These are phyloP conservation scores for Andrena chrysosceles DNA, from an alignment of 2,888 invertebrate species.

Conservation along the genomic window DNA sequence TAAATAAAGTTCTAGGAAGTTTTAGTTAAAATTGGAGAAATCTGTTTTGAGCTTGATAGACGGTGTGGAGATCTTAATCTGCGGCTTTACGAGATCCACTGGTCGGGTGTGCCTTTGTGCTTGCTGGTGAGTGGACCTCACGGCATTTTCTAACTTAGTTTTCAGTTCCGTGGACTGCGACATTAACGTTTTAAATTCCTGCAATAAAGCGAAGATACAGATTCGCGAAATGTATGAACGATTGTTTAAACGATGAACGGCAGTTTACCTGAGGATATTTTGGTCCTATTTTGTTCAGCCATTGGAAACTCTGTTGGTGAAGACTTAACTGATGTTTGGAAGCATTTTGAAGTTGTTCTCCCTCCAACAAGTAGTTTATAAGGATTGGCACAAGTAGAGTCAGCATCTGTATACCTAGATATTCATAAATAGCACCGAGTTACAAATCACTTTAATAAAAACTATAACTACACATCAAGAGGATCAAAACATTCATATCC, in stretches of 20 bases:
- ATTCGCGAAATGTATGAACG: neutral
- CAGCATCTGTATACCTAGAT: slow-evolving; percentile 94
- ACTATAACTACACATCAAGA: slow-evolving; percentile 26
- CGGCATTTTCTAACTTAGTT: slow-evolving; percentile 93
- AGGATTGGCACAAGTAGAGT: slow-evolving; percentile 96
- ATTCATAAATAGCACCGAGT: slow-evolving; percentile 62
- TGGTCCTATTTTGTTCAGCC: slow-evolving; percentile 96
- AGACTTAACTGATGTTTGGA: slow-evolving; percentile 89
- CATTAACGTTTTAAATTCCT: slow-evolving; percentile 97
- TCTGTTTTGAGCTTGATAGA: slow-evolving; percentile 97
- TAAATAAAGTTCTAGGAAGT: slow-evolving; percentile 4
- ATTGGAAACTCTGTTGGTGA: slow-evolving; percentile 95
- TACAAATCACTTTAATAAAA: slow-evolving; percentile 1
- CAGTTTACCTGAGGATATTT: slow-evolving; percentile 92
- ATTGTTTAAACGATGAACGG: neutral
- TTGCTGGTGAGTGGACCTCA: slow-evolving; percentile 89
- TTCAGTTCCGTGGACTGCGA: slow-evolving; percentile 92
- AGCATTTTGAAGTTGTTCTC: slow-evolving; percentile 87
- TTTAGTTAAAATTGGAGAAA: slow-evolving; percentile 95
- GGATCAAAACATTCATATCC: slow-evolving; percentile 11
- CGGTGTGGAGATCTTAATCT: slow-evolving; percentile 86
- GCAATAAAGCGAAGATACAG: slow-evolving; percentile 66
- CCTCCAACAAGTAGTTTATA: slow-evolving; percentile 93
- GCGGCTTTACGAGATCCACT: slow-evolving; percentile 79
- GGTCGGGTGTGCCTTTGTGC: slow-evolving; percentile 85